Evolutionary conservation across 2,888 invertebrate species (phyloP), one percentile per base, ranked within the genome.

Genomic region (Macrosiphum euphorbiae): DNA sequence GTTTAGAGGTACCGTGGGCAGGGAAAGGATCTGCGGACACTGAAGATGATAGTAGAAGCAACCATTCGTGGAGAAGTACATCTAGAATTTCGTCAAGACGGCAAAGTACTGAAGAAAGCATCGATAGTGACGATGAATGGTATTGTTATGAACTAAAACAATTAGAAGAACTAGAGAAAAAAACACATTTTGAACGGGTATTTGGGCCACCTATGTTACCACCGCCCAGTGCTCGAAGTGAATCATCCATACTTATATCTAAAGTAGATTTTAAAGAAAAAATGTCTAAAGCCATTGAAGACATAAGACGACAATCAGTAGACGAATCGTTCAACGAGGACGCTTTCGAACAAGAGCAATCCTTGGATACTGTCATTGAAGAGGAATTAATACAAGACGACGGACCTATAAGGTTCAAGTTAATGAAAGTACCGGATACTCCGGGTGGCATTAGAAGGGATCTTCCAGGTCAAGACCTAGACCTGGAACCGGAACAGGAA

Each of bases 71-170:
- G 96, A 97, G 98, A 95, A 98, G 98, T 95, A 97, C 98, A 0
- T 98, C 98, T 0, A 96, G 98, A 95, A 97, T 98, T 2, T 98
- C 98, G 3, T 98, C 98, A 0, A 96, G 98, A 95, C 96, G 98
- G 91, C 98, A 98, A 96, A 98, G 98, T 95, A 98, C 98, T 0
- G 98, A 98, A 96, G 98, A 98, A 95, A 98, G 98, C 95, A 98
- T 98, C 94, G 98, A 98, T 95, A 98, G 98, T 52, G 98, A 98
- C 96, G 98, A 98, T 95, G 98, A 98, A 96, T 98, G 98, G 97
- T 98, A 98, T 95, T 98, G 98, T 95, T 98, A 98, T 95, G 98
- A 98, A 95, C 96, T 98, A 94, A 96, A 98, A 94, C 98, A 98
- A 96, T 96, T 98, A 67, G 98, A 98, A 96, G 98, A 98, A 96